Conservation (phyloP, 2,797 vertebrate species). For the Anguilla pacifica region DNA sequence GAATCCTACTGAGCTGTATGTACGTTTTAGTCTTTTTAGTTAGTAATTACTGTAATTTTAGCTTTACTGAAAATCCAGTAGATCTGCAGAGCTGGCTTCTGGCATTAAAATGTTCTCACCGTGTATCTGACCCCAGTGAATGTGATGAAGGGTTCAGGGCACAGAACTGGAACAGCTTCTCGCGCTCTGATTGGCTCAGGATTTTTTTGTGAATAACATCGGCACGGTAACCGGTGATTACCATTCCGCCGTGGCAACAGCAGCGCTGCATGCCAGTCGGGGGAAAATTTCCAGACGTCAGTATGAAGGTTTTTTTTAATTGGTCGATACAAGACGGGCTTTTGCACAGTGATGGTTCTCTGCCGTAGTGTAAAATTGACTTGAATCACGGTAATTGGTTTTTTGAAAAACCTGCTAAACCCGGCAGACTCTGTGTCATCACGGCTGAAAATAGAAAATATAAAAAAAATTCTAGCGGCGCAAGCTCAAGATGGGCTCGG, state of each 20-base stretch:
- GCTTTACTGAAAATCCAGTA: neutral
- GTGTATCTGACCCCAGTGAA: neutral
- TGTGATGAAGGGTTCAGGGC: neutral
- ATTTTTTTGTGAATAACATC: neutral
- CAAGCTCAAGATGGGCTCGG: neutral
- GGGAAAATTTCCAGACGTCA: neutral
- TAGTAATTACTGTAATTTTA: too few species aligned
- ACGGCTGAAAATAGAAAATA: neutral
- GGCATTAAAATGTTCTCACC: neutral
- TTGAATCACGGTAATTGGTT: neutral
- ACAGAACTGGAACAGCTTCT: neutral
- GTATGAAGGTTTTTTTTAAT: neutral
- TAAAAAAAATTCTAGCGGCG: neutral
- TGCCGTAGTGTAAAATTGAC: neutral
- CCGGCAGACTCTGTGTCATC: neutral
- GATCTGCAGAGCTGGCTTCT: neutral
- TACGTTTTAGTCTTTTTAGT: neutral
- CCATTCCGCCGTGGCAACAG: neutral
- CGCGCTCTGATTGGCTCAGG: neutral
- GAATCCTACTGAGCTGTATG: neutral
- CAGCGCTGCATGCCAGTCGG: neutral
- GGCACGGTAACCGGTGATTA: neutral
- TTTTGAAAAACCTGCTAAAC: neutral
- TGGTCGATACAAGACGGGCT: neutral
- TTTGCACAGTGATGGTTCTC: neutral